A percentile compares a stretch with the other conserved stretches of the same genome.
These are phyloP conservation scores for Peromyscus leucopus DNA, from an alignment of 2,113 vertebrate species.

Conservation along the genomic window DNA sequence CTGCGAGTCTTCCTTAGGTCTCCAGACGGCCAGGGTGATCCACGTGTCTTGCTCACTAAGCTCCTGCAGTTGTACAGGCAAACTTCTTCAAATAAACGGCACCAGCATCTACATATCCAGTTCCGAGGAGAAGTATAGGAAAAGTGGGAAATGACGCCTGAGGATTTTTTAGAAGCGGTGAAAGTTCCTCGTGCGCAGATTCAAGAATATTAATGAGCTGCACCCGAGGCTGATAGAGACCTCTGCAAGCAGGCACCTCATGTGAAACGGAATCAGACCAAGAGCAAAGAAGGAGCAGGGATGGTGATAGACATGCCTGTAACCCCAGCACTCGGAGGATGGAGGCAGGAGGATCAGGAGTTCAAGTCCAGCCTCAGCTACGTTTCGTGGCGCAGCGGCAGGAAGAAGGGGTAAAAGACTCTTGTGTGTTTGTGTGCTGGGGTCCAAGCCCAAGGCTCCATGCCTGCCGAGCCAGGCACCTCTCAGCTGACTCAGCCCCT, in stretches of 20 bases:
- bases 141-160: background rate
- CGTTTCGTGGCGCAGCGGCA: background rate
- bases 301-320: background rate
- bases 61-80: background rate
- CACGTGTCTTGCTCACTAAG: background rate
- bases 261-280: background rate
- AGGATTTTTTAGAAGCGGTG: background rate
- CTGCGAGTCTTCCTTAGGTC: background rate
- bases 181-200: background rate
- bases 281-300: background rate
- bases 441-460: background rate
- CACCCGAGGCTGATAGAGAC: background rate
- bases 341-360: background rate
- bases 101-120: background rate
- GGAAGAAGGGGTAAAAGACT: background rate
- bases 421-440: background rate
- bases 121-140: background rate
- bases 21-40: background rate
- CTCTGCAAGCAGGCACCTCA: background rate
- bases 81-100: background rate
- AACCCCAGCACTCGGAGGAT: background rate
- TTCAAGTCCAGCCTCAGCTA: background rate
- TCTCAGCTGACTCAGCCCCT: background rate
- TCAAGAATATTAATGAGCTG: background rate
- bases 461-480: background rate